phyloP scores from a whole-genome alignment of 2,888 invertebrate species.

The Leucophenga maculata region DNA sequence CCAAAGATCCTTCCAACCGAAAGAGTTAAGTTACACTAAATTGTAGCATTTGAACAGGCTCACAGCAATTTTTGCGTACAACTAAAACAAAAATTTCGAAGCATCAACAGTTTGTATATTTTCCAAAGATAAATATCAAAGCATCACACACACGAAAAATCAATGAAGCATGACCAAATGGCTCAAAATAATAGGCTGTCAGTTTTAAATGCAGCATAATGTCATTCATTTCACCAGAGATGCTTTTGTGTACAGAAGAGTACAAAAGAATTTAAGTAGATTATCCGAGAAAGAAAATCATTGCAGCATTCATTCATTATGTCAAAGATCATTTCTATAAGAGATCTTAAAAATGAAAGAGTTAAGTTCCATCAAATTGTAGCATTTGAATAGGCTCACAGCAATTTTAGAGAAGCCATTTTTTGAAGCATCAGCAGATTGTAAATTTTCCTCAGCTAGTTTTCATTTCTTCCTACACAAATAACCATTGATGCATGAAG shows the following conservation, averaged over 20 bases:
- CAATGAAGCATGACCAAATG: slow-evolving; percentile 34
- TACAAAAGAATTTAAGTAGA: too few species aligned
- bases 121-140: not conserved
- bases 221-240: not conserved
- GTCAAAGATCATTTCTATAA: too few species aligned
- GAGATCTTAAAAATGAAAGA: too few species aligned
- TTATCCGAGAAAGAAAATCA: too few species aligned
- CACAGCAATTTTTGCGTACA: not conserved
- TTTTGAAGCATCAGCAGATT: too few species aligned
- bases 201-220: slow-evolving; percentile 7
- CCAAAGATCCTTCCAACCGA: not conserved
- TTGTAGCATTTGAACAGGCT: slow-evolving; percentile 40
- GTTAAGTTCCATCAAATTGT: too few species aligned
- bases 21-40: slow-evolving; percentile 39
- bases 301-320: too few species aligned
- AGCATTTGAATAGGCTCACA: too few species aligned
- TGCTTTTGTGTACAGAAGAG: not conserved
- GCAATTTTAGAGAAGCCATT: too few species aligned
- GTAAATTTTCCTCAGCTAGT: too few species aligned
- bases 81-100: not conserved
- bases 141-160: slow-evolving; percentile 22
- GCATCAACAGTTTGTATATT: not conserved
- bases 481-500: too few species aligned
- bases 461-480: too few species aligned
- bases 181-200: slow-evolving; percentile 32